A percentile compares a stretch with the other conserved stretches of the same genome.
These are phyloP conservation scores for Scolopax rusticola DNA, from an alignment of 2,797 vertebrate species.

Conservation along the genomic window DNA sequence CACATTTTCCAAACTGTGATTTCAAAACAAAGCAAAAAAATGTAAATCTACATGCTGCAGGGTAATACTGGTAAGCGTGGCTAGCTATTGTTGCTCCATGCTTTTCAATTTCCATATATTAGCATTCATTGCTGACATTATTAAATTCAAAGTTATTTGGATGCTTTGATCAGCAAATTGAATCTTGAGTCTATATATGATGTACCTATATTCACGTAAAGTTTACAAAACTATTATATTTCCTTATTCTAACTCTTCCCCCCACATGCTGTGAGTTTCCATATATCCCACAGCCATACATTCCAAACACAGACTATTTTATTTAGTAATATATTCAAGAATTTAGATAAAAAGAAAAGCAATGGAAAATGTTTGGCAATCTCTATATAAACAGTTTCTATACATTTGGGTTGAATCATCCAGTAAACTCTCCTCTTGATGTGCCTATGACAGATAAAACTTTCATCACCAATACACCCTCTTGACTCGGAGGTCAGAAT, in stretches of 20 bases:
- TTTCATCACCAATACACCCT: constrained; percentile 35
- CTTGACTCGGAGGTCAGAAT: constrained; percentile 9
- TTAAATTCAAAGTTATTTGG: constrained; percentile 70
- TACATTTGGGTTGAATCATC: constrained; percentile 69
- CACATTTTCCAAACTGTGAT: constrained; percentile 50
- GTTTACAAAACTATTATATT: constrained; percentile 64
- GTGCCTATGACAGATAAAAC: constrained; percentile 45
- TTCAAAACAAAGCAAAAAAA: constrained; percentile 74
- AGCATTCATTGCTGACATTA: constrained; percentile 67
- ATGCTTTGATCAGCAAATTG: constrained; percentile 70
- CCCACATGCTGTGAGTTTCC: constrained; percentile 43
- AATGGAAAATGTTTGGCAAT: constrained; percentile 65
- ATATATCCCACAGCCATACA: constrained; percentile 70
- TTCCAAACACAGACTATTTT: constrained; percentile 65
- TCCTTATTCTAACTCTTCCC: constrained; percentile 52
- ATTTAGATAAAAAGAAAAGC: constrained; percentile 69
- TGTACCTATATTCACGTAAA: constrained; percentile 48
- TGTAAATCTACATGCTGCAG: constrained; percentile 64
- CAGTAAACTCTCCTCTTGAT: constrained; percentile 24
- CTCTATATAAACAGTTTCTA: constrained; percentile 53
- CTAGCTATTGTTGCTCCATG: constrained; percentile 68
- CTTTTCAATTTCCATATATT: constrained; percentile 67
- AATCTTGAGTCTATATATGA: constrained; percentile 46
- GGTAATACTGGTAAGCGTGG: constrained; percentile 67
- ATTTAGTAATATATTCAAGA: constrained; percentile 68